Conservation (phyloP, 1,140 invertebrate species). For the Procambarus clarkii region DNA sequence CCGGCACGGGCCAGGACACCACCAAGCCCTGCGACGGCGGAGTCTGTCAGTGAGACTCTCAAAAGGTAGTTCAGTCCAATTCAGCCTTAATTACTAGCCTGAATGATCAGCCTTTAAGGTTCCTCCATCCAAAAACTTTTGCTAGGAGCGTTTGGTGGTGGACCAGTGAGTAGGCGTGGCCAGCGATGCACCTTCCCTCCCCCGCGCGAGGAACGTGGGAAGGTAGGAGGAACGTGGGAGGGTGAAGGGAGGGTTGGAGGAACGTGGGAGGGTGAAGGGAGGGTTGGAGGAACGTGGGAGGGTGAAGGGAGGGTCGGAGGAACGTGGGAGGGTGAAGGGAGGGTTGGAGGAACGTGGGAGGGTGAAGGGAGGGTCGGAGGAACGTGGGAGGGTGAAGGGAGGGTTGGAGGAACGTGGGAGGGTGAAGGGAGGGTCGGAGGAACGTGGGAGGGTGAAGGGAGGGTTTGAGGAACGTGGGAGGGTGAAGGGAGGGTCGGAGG, state of each 20-base stretch:
- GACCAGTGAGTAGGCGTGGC: no score
- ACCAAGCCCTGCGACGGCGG: no score
- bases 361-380: neutral
- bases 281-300: neutral
- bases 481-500: neutral
- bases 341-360: neutral
- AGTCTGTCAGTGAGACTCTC: no score
- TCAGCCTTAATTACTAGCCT: no score
- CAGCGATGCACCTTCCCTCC: no score
- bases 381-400: neutral
- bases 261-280: neutral
- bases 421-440: neutral
- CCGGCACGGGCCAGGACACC: no score
- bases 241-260: neutral
- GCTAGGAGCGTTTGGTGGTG: no score
- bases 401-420: neutral
- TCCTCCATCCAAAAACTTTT: no score
- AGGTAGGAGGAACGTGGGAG: neutral
- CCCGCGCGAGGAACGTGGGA: neutral
- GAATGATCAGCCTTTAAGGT: no score
- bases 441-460: neutral
- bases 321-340: neutral
- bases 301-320: no score
- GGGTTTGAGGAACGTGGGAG: neutral
- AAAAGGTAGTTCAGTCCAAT: no score